Conservation (phyloP, 2,797 vertebrate species). For the Chlorospingus flavigularis region DNA sequence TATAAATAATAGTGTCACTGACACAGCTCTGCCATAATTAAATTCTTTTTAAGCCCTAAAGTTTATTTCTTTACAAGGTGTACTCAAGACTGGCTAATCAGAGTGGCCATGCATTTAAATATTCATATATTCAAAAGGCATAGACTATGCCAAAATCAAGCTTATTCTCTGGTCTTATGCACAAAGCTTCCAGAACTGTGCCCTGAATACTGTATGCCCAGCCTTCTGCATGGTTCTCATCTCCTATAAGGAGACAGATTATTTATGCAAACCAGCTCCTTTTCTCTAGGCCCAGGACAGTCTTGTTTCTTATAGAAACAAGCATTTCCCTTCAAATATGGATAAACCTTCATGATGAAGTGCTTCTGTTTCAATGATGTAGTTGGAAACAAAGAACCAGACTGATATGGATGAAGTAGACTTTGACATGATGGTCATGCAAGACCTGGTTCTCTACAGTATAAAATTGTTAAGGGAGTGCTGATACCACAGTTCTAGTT, state of each 20-base stretch:
- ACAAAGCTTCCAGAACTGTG: neutral
- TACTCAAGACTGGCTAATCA: neutral
- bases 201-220: neutral
- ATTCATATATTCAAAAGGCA: neutral
- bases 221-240: neutral
- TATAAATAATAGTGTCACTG: neutral
- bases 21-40: neutral
- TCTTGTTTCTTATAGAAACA: neutral
- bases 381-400: neutral
- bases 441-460: rapidly evolving
- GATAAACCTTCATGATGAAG: neutral
- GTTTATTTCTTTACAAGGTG: neutral
- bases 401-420: neutral
- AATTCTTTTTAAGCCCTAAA: neutral
- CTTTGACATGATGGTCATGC: neutral
- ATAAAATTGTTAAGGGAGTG: neutral
- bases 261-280: neutral
- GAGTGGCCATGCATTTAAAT: neutral
- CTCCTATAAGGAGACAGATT: neutral
- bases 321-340: neutral
- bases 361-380: neutral
- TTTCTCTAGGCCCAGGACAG: neutral
- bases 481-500: neutral
- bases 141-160: neutral
- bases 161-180: neutral